phyloP scores from a whole-genome alignment of 2,113 vertebrate genomes.

The Phycodurus eques region DNA sequence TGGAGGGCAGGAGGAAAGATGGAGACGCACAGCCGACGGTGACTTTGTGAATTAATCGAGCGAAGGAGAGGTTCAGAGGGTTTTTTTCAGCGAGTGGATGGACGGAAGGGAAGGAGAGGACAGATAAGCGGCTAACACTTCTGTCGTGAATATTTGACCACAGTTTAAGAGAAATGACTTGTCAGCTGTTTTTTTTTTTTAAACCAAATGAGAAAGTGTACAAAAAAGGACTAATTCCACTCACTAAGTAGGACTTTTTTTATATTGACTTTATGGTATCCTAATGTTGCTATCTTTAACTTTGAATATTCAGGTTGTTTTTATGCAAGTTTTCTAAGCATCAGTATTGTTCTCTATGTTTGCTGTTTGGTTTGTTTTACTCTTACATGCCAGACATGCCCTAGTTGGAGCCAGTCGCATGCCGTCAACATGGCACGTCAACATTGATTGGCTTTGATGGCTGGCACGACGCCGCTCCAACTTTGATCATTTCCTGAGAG shows the following conservation, averaged over 20 bases:
- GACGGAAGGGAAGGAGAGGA: constrained; percentile 52
- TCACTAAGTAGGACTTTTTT: constrained; percentile 15
- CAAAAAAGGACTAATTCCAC: constrained; percentile 7
- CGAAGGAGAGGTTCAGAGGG: constrained; percentile 61
- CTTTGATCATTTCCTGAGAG: constrained; percentile 66
- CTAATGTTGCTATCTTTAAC: constrained; percentile 32
- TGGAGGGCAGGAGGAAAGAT: constrained; percentile 52
- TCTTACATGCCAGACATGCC: constrained; percentile 26
- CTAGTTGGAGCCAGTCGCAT: constrained; percentile 33
- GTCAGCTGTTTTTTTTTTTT: constrained; percentile 10
- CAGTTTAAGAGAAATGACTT: constrained; percentile 24
- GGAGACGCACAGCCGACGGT: constrained; percentile 56
- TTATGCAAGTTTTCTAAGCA: constrained; percentile 68
- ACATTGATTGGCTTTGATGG: constrained; percentile 61
- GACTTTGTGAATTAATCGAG: constrained; percentile 75
- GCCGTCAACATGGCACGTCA: constrained; percentile 49
- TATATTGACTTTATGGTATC: constrained; percentile 39
- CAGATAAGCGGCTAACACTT: constrained; percentile 36
- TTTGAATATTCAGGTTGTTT: constrained; percentile 68
- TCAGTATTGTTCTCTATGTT: constrained; percentile 18
- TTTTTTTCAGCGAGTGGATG: constrained; percentile 65
- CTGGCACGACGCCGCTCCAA: constrained; percentile 49
- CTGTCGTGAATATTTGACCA: constrained; percentile 42
- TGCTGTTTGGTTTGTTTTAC: constrained; percentile 28
- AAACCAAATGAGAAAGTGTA: constrained; percentile 37